Evolutionary conservation across 2,888 invertebrate species (phyloP), one percentile per base, ranked within the genome.

Genomic region (Hypercompe scribonia): DNA sequence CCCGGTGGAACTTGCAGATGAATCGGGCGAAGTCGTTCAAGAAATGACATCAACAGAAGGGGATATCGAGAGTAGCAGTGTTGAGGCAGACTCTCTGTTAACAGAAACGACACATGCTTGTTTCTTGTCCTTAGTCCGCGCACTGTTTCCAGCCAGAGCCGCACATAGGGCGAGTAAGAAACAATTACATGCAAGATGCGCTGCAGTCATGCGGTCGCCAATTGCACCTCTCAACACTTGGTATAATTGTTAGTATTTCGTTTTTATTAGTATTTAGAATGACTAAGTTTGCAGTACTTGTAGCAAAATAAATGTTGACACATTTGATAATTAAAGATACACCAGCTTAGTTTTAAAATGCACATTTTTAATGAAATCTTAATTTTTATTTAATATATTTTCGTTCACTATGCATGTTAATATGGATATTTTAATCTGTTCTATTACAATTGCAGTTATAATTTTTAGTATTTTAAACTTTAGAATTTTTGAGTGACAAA

Each of bases 61-160:
- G n/a, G 70, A 70, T 39, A 28, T 39, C 28, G 75, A 72, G 24
- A 36, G 36, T n/a, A 34, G 34, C 21, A 64, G 8, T 54, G 75
- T 66, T 24, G 75, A 72, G 5, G 28, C 74, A 18, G 75, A 75
- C 21, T 70, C 75, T 11, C n/a, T 75, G 68, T 63, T 98, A 58
- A 97, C 97, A 91, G 98, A 98, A 91, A 98, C 98, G 68, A 98
- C 98, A 0, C 98, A 98, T 83, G 96, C 97, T 0, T 98, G 97
- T 90, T 99, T 98, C 96, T 97, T 99, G 90, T 98, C 98, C 1
- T 93, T 99, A 64, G 96, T 99, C 42, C 96, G 99, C 10, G 99
- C 99, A 86, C 96, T 99, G 74, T 98, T 99, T 86, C 98, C 98
- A 71, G 98, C 98, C 0, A 97, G 98, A 10, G 97, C 97, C 1